Conservation (phyloP, 2,888 invertebrate genomes). For the Dioctria linearis region DNA sequence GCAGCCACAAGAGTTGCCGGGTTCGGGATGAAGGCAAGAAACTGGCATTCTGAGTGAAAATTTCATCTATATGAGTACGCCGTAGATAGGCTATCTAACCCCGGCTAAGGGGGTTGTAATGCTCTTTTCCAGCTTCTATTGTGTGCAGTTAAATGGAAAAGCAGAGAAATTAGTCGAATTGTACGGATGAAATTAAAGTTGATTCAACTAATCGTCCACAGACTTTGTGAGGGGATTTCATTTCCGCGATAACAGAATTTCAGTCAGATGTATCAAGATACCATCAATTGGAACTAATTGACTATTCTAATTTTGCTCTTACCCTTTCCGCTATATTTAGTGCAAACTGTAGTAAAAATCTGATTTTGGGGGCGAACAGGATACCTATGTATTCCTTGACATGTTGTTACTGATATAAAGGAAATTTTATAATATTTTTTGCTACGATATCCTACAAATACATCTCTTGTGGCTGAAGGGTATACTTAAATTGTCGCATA, state of each 20-base stretch:
- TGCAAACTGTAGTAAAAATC: neutral
- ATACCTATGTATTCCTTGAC: no score
- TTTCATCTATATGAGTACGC: neutral
- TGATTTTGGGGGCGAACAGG: neutral
- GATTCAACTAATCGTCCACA: constrained; percentile 41
- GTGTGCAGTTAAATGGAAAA: constrained; percentile 60
- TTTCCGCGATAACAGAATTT: constrained; percentile 32
- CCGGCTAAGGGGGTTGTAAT: neutral
- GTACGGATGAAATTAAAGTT: constrained; percentile 51
- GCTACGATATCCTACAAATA: no score
- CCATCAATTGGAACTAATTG: constrained; percentile 42
- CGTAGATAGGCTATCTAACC: neutral
- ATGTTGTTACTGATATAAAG: no score
- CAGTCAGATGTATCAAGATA: constrained; percentile 10
- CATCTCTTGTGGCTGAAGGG: no score
- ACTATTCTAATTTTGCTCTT: constrained; percentile 36
- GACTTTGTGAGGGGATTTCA: constrained; percentile 14
- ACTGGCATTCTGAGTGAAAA: constrained; percentile 26
- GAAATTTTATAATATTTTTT: no score
- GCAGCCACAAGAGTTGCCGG: constrained; percentile 23
- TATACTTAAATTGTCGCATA: no score
- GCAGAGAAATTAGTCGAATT: constrained; percentile 61
- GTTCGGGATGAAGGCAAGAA: constrained; percentile 23
- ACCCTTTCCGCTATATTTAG: constrained; percentile 7
- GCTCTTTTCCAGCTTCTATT: constrained; percentile 45